Evolutionary conservation across 2,113 vertebrate genomes (phyloP).

Genomic region (human): DNA sequence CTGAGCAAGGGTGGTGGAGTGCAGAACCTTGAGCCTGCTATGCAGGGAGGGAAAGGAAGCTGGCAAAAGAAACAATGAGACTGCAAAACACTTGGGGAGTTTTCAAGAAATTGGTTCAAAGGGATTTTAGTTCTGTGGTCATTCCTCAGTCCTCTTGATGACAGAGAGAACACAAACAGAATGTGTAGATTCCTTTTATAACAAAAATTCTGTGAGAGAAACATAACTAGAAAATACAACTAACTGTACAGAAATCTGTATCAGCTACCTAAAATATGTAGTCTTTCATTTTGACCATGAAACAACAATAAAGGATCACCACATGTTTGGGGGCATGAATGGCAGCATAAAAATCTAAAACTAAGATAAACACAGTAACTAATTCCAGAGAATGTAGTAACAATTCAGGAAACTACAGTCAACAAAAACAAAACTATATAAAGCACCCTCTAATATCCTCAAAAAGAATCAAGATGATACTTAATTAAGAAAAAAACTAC

Average conservation of each 20-base stretch:
- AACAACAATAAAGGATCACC: not conserved
- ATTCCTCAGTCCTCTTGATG: not conserved
- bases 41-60: not conserved
- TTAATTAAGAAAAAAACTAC: not conserved
- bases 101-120: not conserved
- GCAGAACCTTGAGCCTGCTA: not conserved
- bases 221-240: not conserved
- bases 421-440: not conserved
- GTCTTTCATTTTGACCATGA: not conserved
- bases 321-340: not conserved
- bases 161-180: not conserved
- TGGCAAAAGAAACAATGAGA: not conserved
- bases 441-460: not conserved
- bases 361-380: not conserved
- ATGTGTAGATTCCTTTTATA: not conserved
- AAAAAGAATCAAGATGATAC: not conserved
- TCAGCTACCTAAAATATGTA: not conserved
- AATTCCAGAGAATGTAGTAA: not conserved
- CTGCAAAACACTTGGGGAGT: not conserved
- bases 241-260: not conserved
- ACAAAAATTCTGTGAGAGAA: not conserved
- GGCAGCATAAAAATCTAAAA: not conserved
- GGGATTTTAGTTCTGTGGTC: not conserved
- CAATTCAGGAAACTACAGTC: not conserved
- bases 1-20: not conserved